Conservation (phyloP, 2,113 vertebrate species). For the Pelvicachromis taeniatus region DNA sequence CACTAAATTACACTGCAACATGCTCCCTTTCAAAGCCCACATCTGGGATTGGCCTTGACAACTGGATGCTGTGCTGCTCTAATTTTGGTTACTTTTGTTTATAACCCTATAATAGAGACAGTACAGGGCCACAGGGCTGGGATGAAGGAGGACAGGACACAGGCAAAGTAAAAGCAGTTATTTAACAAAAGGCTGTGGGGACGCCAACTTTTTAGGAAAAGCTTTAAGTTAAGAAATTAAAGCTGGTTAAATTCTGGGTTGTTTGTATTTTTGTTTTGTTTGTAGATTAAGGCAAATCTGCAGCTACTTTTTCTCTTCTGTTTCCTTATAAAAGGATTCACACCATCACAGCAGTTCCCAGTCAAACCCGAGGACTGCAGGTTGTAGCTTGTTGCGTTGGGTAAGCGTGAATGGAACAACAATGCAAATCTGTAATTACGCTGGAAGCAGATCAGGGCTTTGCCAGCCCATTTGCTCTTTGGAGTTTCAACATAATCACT, state of each 20-base stretch:
- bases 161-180: slow-evolving; percentile 34
- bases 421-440: slow-evolving; percentile 77
- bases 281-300: neutral
- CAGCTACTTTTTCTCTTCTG: neutral
- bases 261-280: neutral
- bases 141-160: slow-evolving; percentile 31
- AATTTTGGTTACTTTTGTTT: slow-evolving; percentile 79
- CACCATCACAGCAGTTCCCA: neutral
- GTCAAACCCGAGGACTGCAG: neutral
- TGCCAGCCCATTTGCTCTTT: slow-evolving; percentile 50
- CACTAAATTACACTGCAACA: slow-evolving; percentile 69
- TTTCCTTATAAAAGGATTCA: slow-evolving; percentile 2
- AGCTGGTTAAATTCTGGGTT: neutral
- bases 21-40: slow-evolving; percentile 75
- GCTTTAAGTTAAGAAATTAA: neutral
- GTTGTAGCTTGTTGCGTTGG: slow-evolving; percentile 34
- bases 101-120: slow-evolving; percentile 78
- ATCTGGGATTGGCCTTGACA: slow-evolving; percentile 76
- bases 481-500: slow-evolving; percentile 30
- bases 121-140: slow-evolving; percentile 61
- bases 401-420: slow-evolving; percentile 63
- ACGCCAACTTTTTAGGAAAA: slow-evolving; percentile 10
- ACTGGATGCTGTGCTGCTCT: slow-evolving; percentile 77
- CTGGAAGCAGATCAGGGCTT: slow-evolving; percentile 67
- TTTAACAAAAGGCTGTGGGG: slow-evolving; percentile 41